These are phyloP conservation scores for Andrena bicolor DNA, from an alignment of 2,888 invertebrate genomes.

Conservation along the genomic window DNA sequence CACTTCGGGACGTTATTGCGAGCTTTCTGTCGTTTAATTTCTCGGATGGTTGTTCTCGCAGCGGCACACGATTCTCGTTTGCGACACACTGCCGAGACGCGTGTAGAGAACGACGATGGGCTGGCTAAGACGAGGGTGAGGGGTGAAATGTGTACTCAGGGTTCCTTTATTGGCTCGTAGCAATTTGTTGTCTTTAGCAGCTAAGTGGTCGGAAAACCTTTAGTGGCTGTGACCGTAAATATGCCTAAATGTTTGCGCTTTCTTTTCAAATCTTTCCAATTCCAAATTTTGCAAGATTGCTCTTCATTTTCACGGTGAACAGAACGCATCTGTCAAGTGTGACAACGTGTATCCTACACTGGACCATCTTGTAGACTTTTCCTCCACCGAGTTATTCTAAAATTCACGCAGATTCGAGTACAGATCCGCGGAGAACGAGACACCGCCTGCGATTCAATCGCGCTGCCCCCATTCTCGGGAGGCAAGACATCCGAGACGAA, in stretches of 20 bases:
- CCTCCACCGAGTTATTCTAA: no score
- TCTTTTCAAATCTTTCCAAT: neutral
- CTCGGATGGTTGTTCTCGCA: slow-evolving; percentile 17
- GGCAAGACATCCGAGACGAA: slow-evolving; percentile 24
- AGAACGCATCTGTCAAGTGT: no score
- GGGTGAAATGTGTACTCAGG: slow-evolving; percentile 5
- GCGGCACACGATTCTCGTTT: slow-evolving; percentile 17
- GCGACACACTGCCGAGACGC: slow-evolving; percentile 10
- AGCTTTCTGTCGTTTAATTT: slow-evolving; percentile 58
- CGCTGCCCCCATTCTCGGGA: neutral
- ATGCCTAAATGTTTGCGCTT: slow-evolving; percentile 9
- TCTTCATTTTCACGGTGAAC: no score
- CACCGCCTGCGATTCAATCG: slow-evolving; percentile 31
- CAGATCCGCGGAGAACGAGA: neutral
- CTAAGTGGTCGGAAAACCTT: neutral
- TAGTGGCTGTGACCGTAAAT: neutral
- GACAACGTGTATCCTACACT: no score
- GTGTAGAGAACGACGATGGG: neutral
- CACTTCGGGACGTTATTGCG: slow-evolving; percentile 54
- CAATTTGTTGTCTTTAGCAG: slow-evolving; percentile 18
- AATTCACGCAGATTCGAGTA: neutral
- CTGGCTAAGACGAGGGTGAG: neutral
- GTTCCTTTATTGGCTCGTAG: slow-evolving; percentile 29
- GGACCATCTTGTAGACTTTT: no score
- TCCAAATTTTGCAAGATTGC: no score